A percentile compares a stretch with the other conserved stretches of the same genome.
phyloP scores from a whole-genome alignment of 1,140 invertebrate species.

The Subanguina moxae region DNA sequence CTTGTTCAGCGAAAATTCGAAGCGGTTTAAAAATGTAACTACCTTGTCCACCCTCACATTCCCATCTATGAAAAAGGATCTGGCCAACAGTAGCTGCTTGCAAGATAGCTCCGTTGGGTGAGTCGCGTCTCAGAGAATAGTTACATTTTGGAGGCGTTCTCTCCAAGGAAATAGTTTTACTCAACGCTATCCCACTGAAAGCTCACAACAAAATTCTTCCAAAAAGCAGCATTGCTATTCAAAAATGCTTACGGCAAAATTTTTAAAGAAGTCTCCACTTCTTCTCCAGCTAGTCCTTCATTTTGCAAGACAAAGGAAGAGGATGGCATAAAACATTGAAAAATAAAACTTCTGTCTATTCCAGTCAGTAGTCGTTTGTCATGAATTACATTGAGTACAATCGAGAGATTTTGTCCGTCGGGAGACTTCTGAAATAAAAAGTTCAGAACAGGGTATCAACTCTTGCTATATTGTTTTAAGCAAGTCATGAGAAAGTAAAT shows the following conservation, averaged over 20 bases:
- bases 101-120: slow-evolving; percentile 42
- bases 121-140: slow-evolving; percentile 42
- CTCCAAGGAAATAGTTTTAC: slow-evolving; percentile 40
- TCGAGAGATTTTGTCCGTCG: slow-evolving; percentile 25
- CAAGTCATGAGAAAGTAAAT: no score
- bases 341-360: slow-evolving; percentile 24
- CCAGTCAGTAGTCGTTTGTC: slow-evolving; percentile 27
- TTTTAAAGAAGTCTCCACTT: slow-evolving; percentile 24
- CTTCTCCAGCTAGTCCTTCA: slow-evolving; percentile 14
- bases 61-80: slow-evolving; percentile 46
- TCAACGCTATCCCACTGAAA: slow-evolving; percentile 32
- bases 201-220: slow-evolving; percentile 2
- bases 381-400: slow-evolving; percentile 34
- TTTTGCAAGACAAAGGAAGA: slow-evolving; percentile 2
- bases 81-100: slow-evolving; percentile 39
- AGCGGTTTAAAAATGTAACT: slow-evolving; percentile 4
- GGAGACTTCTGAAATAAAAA: slow-evolving; percentile 30
- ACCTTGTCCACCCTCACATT: slow-evolving; percentile 37
- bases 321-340: slow-evolving; percentile 35
- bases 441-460: no score
- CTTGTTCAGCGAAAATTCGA: slow-evolving; percentile 4
- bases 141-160: slow-evolving; percentile 33
- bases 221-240: background rate
- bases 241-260: slow-evolving; percentile 6
- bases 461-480: no score